Percentiles rank a stretch among this genome's conserved stretches.
These are phyloP conservation scores for Anthophora plumipes DNA, from an alignment of 2,888 invertebrate genomes.

Conservation along the genomic window DNA sequence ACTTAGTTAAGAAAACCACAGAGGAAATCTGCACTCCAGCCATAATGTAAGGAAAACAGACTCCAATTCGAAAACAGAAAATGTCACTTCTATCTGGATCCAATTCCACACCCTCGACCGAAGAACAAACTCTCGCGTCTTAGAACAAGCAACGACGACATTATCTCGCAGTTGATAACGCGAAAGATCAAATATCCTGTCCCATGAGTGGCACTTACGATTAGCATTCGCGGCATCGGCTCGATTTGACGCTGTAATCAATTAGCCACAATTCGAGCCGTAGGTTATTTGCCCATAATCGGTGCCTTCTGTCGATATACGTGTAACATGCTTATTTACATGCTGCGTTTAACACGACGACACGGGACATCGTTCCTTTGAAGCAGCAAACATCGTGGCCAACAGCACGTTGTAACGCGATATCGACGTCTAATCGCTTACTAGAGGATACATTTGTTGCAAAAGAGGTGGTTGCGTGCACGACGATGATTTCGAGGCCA, in stretches of 20 bases:
- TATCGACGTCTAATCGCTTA: slow-evolving; percentile 28
- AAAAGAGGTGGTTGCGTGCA: not conserved
- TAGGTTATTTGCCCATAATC: slow-evolving; percentile 78
- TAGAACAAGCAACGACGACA: slow-evolving; percentile 9
- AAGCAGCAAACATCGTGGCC: slow-evolving; percentile 2
- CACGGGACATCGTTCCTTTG: not conserved
- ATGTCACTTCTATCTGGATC: slow-evolving; percentile 7
- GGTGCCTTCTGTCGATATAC: slow-evolving; percentile 7
- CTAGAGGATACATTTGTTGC: not conserved
- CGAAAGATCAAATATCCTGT: slow-evolving; percentile 25
- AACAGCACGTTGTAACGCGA: slow-evolving; percentile 38
- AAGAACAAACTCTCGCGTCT: slow-evolving; percentile 21
- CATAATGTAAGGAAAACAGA: not conserved
- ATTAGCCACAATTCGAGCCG: slow-evolving; percentile 74
- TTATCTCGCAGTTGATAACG: not conserved
- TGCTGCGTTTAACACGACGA: not conserved
- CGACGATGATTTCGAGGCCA: not conserved
- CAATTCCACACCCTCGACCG: not conserved
- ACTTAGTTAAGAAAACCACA: not conserved
- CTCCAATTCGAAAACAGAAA: slow-evolving; percentile 4
- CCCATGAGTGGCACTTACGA: slow-evolving; percentile 57
- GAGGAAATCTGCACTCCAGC: not conserved
- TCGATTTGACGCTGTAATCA: slow-evolving; percentile 78
- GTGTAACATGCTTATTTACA: slow-evolving; percentile 11
- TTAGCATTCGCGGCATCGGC: slow-evolving; percentile 73